Evolutionary conservation across 2,888 invertebrate genomes (phyloP).

Genomic region (Dolomedes plantarius): DNA sequence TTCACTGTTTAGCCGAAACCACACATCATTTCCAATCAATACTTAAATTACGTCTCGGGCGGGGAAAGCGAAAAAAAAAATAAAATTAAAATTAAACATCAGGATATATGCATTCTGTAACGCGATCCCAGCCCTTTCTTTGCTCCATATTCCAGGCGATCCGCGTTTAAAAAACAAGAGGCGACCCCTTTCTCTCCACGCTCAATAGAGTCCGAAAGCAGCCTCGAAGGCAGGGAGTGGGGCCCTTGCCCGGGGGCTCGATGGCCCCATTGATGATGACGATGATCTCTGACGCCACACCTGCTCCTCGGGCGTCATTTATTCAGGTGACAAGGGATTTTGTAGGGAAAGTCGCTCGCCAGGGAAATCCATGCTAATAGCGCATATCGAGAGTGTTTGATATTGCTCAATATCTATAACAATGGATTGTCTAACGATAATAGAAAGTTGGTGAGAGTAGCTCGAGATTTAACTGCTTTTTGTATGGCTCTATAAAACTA

Average conservation of each 20-base stretch:
- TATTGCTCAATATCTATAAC: too few species aligned
- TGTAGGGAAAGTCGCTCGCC: not conserved
- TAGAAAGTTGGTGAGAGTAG: too few species aligned
- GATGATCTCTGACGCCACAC: slow-evolving; percentile 57
- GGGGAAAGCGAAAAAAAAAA: not conserved
- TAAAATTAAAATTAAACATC: slow-evolving; percentile 12
- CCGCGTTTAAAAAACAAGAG: slow-evolving; percentile 5
- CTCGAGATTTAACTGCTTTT: too few species aligned
- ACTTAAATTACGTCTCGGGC: not conserved
- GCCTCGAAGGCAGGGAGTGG: slow-evolving; percentile 53
- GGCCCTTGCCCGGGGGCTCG: slow-evolving; percentile 40
- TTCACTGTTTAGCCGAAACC: not conserved
- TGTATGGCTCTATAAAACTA: too few species aligned
- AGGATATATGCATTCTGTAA: slow-evolving; percentile 35
- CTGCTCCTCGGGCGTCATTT: slow-evolving; percentile 29
- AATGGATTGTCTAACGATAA: too few species aligned
- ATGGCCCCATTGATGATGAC: slow-evolving; percentile 67
- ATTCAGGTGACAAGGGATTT: slow-evolving; percentile 47
- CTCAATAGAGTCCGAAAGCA: slow-evolving; percentile 18
- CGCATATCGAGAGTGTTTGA: too few species aligned
- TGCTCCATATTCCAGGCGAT: slow-evolving; percentile 50
- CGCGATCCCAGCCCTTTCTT: slow-evolving; percentile 31
- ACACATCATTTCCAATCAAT: not conserved
- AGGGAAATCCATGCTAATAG: slow-evolving; percentile 6
- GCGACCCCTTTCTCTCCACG: slow-evolving; percentile 50